These are phyloP conservation scores for Trachelus iudaicus DNA, from an alignment of 2,888 invertebrate genomes.

Conservation along the genomic window DNA sequence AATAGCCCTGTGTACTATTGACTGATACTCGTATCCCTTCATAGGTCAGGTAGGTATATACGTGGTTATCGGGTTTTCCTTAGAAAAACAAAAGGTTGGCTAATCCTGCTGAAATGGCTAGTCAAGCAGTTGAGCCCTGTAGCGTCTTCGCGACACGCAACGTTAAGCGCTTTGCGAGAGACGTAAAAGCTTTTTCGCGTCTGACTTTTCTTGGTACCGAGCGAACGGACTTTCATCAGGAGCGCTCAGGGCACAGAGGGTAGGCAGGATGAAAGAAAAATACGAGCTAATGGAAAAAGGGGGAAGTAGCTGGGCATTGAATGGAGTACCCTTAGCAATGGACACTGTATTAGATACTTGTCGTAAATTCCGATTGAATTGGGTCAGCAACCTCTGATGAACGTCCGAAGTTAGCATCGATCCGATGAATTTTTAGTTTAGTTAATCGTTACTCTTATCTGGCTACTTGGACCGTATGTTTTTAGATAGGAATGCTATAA, in stretches of 20 bases:
- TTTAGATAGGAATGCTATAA: not conserved
- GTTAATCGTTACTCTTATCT: not conserved
- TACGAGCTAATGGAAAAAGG: not conserved
- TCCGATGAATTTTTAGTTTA: not conserved
- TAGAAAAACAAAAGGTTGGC: not conserved
- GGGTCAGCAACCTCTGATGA: not conserved
- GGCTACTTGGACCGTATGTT: not conserved
- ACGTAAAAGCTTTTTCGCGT: slow-evolving; percentile 1
- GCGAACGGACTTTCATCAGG: not conserved
- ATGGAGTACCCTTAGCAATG: not conserved
- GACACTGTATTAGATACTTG: not conserved
- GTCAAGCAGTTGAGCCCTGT: not conserved
- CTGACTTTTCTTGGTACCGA: not conserved
- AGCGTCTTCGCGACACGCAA: not conserved
- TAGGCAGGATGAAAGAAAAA: not conserved
- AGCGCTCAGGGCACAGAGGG: not conserved
- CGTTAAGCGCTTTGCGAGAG: not conserved
- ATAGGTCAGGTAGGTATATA: not conserved
- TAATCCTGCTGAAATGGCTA: not conserved
- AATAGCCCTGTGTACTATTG: not conserved
- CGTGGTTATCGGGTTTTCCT: not conserved
- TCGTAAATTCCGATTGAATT: not conserved
- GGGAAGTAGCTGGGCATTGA: not conserved
- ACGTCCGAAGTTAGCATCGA: not conserved
- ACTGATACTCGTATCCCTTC: not conserved